Percentiles rank a stretch among this genome's conserved stretches.
Evolutionary conservation across 2,113 vertebrate species (phyloP).

Genomic region (Sinocyclocheilus maitianheensis): DNA sequence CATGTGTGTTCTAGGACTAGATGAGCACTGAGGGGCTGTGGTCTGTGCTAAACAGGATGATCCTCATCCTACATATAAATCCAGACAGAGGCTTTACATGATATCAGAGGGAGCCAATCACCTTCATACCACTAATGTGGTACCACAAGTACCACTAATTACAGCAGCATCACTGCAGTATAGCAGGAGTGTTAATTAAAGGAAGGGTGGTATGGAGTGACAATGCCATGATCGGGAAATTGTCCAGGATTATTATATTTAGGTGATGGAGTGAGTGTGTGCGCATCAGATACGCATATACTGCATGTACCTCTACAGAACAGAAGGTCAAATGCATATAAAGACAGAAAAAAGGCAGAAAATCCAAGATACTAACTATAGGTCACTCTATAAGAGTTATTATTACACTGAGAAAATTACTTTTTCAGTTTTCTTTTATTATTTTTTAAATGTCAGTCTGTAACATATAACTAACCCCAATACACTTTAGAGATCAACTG

Average conservation of each 20-base stretch:
- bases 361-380: no score
- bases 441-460: no score
- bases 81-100: not conserved
- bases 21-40: not conserved
- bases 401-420: no score
- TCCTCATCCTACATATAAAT: not conserved
- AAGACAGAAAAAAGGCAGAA: no score
- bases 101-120: no score
- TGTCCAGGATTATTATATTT: not conserved
- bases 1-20: not conserved
- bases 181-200: conserved; percentile 31
- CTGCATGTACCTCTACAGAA: no score
- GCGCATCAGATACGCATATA: not conserved
- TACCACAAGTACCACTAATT: not conserved
- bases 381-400: no score
- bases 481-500: not conserved
- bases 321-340: no score
- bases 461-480: not conserved
- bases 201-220: not conserved
- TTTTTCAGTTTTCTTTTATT: no score
- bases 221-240: not conserved
- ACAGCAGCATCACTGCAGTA: not conserved
- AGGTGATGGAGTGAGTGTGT: not conserved
- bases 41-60: not conserved
- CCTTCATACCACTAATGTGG: not conserved